phyloP scores from a whole-genome alignment of 2,888 invertebrate species.

The Eristalis arbustorum region DNA sequence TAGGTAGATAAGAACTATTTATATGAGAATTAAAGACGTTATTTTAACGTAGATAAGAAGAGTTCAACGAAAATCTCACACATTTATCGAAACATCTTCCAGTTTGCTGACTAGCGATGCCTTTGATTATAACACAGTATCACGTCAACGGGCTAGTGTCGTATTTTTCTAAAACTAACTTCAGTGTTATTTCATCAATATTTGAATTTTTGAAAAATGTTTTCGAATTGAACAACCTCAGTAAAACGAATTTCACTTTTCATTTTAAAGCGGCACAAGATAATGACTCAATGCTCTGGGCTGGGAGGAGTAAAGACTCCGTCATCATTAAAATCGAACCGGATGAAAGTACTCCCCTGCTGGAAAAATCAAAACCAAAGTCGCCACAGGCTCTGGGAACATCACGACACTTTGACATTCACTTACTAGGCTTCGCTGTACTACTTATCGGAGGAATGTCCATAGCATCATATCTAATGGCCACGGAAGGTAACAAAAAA shows the following conservation, averaged over 20 bases:
- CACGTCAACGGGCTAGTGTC: conserved; percentile 24
- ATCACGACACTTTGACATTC: conserved; percentile 69
- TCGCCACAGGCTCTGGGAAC: not conserved
- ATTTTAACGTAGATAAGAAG: conserved; percentile 39
- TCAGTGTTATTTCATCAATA: not conserved
- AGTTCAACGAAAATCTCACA: not conserved
- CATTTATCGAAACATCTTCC: not conserved
- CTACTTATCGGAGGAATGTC: conserved; percentile 73
- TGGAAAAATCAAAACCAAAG: conserved; percentile 33
- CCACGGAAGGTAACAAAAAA: conserved; percentile 76
- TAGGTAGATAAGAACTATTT: conserved; percentile 33
- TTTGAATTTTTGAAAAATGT: not conserved
- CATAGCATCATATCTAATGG: conserved; percentile 76
- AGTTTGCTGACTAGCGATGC: conserved; percentile 23
- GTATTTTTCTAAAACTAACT: conserved; percentile 14
- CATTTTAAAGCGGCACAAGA: conserved; percentile 20
- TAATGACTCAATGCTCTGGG: not conserved
- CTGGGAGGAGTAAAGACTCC: conserved; percentile 37
- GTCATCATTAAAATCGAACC: conserved; percentile 71
- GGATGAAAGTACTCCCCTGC: conserved; percentile 72
- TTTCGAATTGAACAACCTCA: conserved; percentile 11
- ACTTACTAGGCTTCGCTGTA: conserved; percentile 72
- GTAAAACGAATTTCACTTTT: not conserved
- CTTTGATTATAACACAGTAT: conserved; percentile 36
- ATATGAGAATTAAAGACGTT: conserved; percentile 2